Evolutionary conservation across 1,140 invertebrate genomes (phyloP).

Genomic region (Lordiphosa mommai): DNA sequence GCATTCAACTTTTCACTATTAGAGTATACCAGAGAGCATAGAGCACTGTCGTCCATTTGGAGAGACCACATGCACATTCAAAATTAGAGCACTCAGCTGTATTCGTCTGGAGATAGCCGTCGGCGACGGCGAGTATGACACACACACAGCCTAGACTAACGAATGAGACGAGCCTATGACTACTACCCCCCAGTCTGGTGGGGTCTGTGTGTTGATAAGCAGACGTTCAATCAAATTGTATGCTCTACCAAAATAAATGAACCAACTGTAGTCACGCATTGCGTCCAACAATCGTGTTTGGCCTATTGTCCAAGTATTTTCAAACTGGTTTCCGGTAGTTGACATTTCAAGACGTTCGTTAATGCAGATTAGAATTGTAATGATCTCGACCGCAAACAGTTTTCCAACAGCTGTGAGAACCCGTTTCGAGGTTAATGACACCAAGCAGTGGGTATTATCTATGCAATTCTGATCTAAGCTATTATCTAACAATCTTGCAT

Average conservation of each 20-base stretch:
- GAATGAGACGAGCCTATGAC: neutral
- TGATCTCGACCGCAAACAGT: conserved; percentile 12
- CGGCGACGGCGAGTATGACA: conserved; percentile 30
- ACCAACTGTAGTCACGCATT: neutral
- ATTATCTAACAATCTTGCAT: conserved; percentile 25
- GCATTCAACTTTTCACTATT: neutral
- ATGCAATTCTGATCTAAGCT: conserved; percentile 22
- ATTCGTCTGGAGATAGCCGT: conserved; percentile 22
- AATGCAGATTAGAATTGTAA: conserved; percentile 41
- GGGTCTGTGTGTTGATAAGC: neutral
- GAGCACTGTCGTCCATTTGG: no score
- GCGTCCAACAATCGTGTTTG: conserved; percentile 2
- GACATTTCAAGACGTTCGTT: conserved; percentile 24
- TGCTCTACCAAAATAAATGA: neutral
- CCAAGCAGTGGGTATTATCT: conserved; percentile 4
- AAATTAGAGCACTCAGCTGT: conserved; percentile 28
- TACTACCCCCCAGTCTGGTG: neutral
- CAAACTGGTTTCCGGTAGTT: conserved; percentile 4
- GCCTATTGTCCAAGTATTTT: conserved; percentile 4
- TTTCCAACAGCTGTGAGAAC: conserved; percentile 32
- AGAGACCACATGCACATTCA: conserved; percentile 15
- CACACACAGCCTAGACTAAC: conserved; percentile 20
- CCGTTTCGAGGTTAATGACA: conserved; percentile 48
- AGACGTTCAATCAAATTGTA: neutral
- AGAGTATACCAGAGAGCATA: conserved; percentile 5